phyloP scores from a whole-genome alignment of 2,113 vertebrate species.

The Upupa epops region DNA sequence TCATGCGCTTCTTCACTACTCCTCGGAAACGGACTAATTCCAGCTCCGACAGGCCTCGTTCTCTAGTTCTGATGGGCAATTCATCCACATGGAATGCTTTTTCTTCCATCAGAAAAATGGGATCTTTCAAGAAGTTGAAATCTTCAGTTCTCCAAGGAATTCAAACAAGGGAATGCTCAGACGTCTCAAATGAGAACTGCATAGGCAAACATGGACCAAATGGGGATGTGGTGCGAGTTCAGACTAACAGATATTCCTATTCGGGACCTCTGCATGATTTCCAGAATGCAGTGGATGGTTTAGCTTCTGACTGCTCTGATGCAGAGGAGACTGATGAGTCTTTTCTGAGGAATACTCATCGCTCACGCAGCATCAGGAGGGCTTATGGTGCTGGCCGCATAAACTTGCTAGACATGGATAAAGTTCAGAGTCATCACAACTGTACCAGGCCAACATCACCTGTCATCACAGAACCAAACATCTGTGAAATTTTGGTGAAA shows the following conservation, averaged over 20 bases:
- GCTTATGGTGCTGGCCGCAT: constrained; percentile 92
- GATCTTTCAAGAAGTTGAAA: constrained; percentile 92
- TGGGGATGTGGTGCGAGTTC: constrained; percentile 40
- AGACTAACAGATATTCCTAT: constrained; percentile 33
- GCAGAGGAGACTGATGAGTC: constrained; percentile 73
- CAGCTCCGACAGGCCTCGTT: constrained; percentile 70
- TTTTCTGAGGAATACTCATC: constrained; percentile 83
- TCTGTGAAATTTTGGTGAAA: constrained; percentile 62
- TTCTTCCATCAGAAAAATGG: constrained; percentile 87
- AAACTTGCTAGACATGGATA: constrained; percentile 77
- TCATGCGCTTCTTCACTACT: constrained; percentile 85
- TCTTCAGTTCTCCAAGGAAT: constrained; percentile 91
- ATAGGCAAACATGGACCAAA: constrained; percentile 65
- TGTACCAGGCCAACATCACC: background rate
- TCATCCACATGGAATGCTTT: constrained; percentile 86
- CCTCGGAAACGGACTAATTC: constrained; percentile 73
- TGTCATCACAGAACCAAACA: background rate
- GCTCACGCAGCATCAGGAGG: constrained; percentile 89
- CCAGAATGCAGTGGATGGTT: constrained; percentile 45
- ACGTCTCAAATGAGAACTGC: constrained; percentile 43
- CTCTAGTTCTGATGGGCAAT: constrained; percentile 71
- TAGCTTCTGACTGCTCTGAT: constrained; percentile 76
- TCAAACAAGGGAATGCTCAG: constrained; percentile 79
- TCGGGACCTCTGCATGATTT: background rate
- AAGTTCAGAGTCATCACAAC: constrained; percentile 32